phyloP scores from a whole-genome alignment of 2,888 invertebrate genomes.

The Orchestes rusci region DNA sequence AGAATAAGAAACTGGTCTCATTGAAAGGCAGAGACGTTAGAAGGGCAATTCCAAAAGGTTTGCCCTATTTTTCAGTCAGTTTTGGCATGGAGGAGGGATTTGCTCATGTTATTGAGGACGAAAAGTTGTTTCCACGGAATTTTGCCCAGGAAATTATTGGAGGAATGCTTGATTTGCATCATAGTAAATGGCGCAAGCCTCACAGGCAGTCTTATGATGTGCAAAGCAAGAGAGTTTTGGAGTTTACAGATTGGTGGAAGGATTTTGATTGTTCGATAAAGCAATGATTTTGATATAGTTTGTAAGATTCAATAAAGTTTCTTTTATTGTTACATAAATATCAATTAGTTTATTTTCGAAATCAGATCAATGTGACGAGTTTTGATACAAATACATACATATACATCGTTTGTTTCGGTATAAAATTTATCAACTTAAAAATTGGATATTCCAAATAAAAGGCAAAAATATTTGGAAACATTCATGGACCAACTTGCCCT shows the following conservation, averaged over 20 bases:
- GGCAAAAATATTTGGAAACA: too few species aligned
- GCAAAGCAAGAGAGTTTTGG: conserved; percentile 67
- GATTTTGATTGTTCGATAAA: too few species aligned
- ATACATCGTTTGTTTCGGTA: too few species aligned
- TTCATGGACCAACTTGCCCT: too few species aligned
- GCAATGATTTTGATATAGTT: too few species aligned
- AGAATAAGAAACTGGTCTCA: conserved; percentile 85
- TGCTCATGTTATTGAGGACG: conserved; percentile 96
- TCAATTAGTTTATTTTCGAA: too few species aligned
- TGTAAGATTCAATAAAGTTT: too few species aligned
- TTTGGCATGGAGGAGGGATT: conserved; percentile 89
- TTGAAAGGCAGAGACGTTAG: conserved; percentile 64
- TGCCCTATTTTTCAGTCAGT: conserved; percentile 92
- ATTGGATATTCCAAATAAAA: too few species aligned
- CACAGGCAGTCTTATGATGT: conserved; percentile 65
- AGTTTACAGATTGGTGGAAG: conserved; percentile 66
- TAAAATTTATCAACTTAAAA: too few species aligned
- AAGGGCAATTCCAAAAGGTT: conserved; percentile 79
- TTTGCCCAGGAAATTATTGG: conserved; percentile 96
- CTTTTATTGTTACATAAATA: too few species aligned
- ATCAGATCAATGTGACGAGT: too few species aligned
- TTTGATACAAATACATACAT: too few species aligned
- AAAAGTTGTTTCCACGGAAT: conserved; percentile 72
- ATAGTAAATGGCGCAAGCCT: conserved; percentile 78
- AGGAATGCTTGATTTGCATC: conserved; percentile 87